These are phyloP conservation scores for Argyrosomus japonicus DNA, from an alignment of 2,113 vertebrate genomes.

Conservation along the genomic window DNA sequence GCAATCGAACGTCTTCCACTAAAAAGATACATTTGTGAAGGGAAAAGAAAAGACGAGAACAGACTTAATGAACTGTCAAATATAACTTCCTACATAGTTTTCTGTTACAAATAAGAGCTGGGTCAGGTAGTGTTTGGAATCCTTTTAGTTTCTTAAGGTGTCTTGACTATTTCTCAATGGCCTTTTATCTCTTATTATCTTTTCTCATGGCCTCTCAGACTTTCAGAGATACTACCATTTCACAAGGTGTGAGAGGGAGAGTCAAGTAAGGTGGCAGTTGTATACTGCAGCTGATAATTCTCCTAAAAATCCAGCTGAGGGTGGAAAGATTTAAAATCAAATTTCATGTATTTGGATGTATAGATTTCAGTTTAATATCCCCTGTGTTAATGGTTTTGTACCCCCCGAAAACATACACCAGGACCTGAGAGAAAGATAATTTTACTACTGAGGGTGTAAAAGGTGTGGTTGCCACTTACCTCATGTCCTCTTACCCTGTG, in stretches of 20 bases:
- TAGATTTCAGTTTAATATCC: constrained; percentile 15
- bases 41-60: constrained; percentile 22
- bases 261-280: background rate
- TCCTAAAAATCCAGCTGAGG: constrained; percentile 10
- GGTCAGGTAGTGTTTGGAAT: constrained; percentile 25
- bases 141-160: constrained; percentile 8
- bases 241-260: background rate
- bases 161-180: constrained; percentile 45
- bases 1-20: constrained; percentile 70
- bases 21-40: constrained; percentile 41
- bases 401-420: background rate
- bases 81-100: constrained; percentile 30
- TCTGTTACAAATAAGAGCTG: constrained; percentile 20
- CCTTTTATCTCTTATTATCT: constrained; percentile 23
- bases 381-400: constrained; percentile 52
- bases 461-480: constrained; percentile 34
- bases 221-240: constrained; percentile 8
- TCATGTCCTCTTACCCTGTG: constrained; percentile 44
- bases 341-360: constrained; percentile 17
- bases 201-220: constrained; percentile 23
- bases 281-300: background rate
- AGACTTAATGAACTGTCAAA: constrained; percentile 42
- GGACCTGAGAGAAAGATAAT: constrained; percentile 4
- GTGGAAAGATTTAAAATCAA: background rate
- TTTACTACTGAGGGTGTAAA: constrained; percentile 16